Base-by-base conservation (phyloP, 2,888 invertebrate genomes). In the Tholera decimalis region DNA sequence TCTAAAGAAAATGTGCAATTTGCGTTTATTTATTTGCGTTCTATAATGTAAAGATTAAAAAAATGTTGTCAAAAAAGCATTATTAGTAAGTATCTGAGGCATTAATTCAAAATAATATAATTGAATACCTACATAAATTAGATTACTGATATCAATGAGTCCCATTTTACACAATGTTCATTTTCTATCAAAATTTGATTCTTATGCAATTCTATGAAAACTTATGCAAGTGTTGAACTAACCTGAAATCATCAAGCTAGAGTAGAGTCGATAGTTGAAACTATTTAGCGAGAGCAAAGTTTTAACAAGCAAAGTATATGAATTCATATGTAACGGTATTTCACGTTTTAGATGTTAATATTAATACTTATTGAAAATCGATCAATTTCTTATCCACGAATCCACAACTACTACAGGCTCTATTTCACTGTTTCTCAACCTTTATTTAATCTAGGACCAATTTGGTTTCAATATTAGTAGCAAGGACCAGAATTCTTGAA, bases 271-370 rank as follows among this genome's bases (percentile, higher is more conserved):
- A 49, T 58, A 46, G 55, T 56, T 56, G 39, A 56, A 77, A 49
- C 28, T 49, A 56, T 64, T 49, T 41, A 44, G 37, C 20, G 11
- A 22, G 35, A 51, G 24, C 20, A 9, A 64, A 73, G 59, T 73
- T 77, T 57, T 53, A 64, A 73, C 59, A 65, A 72, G 73, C 51
- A n/a, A 46, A 41, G 26, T 47, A 5, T 55, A 51, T 59, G 37
- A 35, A 47, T 49, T 51, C 15, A 63, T 28, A 11, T 28, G 49
- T 18, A 35, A 15, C 22, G 26, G 15, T 30, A 51, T 44, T 9
- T 18, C 13, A 18, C 20, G 4, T 44, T 30, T 33, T 28, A 24
- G 11, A 22, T 20, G 2, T 11, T 62, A 44, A 35, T 13, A 24
- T 4, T 30, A 44, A 28, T 6, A 24, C 7, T 20, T 39, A 28